Evolutionary conservation across 2,113 vertebrate genomes (phyloP).

Genomic region (Tympanuchus pallidicinctus): DNA sequence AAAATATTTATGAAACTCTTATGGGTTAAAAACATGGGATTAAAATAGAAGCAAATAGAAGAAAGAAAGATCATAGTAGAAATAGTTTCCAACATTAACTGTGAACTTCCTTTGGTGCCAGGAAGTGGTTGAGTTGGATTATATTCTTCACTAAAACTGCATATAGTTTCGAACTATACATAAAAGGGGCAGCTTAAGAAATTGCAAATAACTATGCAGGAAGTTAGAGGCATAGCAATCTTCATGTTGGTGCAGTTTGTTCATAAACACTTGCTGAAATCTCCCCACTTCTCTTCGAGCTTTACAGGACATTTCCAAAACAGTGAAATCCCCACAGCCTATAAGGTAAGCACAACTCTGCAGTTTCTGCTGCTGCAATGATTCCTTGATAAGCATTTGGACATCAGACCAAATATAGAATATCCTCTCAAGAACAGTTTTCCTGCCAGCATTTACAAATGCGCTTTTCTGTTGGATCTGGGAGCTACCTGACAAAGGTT

Average conservation of each 20-base stretch:
- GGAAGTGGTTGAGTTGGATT: neutral
- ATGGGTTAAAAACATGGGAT: neutral
- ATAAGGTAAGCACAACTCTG: neutral
- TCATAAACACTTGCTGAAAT: neutral
- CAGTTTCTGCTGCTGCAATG: neutral
- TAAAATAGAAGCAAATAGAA: neutral
- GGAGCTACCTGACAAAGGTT: neutral
- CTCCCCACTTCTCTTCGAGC: neutral
- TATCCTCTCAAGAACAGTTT: neutral
- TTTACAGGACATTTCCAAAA: neutral
- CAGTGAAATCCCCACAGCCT: fast-evolving
- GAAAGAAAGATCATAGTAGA: neutral
- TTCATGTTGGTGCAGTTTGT: neutral
- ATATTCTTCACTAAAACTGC: fast-evolving
- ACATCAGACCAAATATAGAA: neutral
- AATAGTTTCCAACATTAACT: neutral
- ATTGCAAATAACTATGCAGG: neutral
- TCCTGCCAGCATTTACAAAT: neutral
- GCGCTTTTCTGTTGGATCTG: fast-evolving
- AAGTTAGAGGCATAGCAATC: neutral
- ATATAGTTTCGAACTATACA: neutral
- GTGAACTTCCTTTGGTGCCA: neutral
- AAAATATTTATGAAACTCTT: slow-evolving; percentile 14
- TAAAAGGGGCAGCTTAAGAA: neutral
- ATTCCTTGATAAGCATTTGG: neutral